Base-by-base conservation (phyloP, 2,113 vertebrate species). In the Anolis sagrei region DNA sequence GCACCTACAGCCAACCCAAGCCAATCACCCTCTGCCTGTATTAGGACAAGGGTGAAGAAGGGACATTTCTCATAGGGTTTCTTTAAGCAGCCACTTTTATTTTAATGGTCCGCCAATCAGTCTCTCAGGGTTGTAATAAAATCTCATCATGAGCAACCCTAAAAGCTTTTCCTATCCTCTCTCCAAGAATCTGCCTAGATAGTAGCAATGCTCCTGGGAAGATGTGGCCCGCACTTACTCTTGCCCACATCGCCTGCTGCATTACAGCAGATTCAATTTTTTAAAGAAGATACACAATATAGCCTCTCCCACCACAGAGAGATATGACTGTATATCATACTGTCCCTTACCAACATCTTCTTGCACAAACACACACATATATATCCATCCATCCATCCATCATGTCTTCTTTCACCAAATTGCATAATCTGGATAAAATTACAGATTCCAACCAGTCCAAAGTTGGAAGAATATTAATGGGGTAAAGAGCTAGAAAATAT, bases 101-200 rank as follows among this genome's bases (percentile, higher is more conserved):
- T 48, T 76, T 58, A 91, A 91, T 82, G 87, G 88, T 84, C 81
- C 79, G 84, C 89, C 87, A 70, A 51, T 85, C 90, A 77, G 70
- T 51, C 90, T 93, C 93, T 92, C 90, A 18, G 8, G 87, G 92
- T 86, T 88, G 72, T 79, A 64, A 90, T 88, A 92, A 93, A 92
- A 90, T 87, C 82, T 91, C 88, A 83, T 19, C 82, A 83, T 79
- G 36, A 89, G 90, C 80, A 89, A 84, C 87, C 93, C 68, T 90
- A 86, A 90, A 91, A 90, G 91, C 87, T 83, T 94, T 84, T 75
- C 70, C 77, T 81, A 75, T 48, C 80, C 87, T 39, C 32, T 44
- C 64, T 44, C 68, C 64, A 7, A 2, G 23, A 81, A 90, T 89
- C 82, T 3, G 36, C 49, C 81, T 83, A 0, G 5, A 72, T 5